Evolutionary conservation across 2,888 invertebrate species (phyloP), one percentile per base, ranked within the genome.

Genomic region (Drosophila merina): DNA sequence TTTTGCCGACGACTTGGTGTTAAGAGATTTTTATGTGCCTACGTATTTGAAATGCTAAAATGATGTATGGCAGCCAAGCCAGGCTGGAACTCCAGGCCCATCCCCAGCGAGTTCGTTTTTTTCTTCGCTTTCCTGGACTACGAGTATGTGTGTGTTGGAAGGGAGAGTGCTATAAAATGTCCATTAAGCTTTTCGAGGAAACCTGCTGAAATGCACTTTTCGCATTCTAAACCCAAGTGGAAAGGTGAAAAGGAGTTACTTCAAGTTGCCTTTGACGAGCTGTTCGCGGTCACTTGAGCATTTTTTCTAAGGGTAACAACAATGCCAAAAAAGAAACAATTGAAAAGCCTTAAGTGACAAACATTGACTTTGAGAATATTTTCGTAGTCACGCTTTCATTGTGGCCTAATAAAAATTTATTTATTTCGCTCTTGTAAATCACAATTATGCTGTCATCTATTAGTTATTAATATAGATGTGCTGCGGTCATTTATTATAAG

Each of bases 361-460:
- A 30, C 40, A 33, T 49, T 50, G 57, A 26, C 12, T 40, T 14
- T 9, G 4, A 9, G 14, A 36, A 36, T 47, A n/a, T 26, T 44
- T 4, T 5, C 25, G 1, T 7, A 14, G 33, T 52, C 51, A 57
- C 56, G 47, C 33, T 30, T 47, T 20, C 3, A 28, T 33, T 8
- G 31, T 9, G 20, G 42, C 40, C 69, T 68, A 70, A 70, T 70
- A 30, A 68, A 55, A 68, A 68, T 70, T 44, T 67, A 69, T 69
- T 42, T 55, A 56, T 55, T 48, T 55, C 30, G 30, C 59, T 38
- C 25, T 42, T 45, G 75, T 78, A 84, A 84, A 77, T 82, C 85
- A 77, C 79, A 84, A 77, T 84, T 81, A 79, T 57, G 56, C 49
- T 71, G 64, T 54, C 63, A 59, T 66, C 67, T 72, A 75, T 82